Evolutionary conservation across 2,888 invertebrate genomes (phyloP), one percentile per base, ranked within the genome.

Genomic region (Anorthoa munda): DNA sequence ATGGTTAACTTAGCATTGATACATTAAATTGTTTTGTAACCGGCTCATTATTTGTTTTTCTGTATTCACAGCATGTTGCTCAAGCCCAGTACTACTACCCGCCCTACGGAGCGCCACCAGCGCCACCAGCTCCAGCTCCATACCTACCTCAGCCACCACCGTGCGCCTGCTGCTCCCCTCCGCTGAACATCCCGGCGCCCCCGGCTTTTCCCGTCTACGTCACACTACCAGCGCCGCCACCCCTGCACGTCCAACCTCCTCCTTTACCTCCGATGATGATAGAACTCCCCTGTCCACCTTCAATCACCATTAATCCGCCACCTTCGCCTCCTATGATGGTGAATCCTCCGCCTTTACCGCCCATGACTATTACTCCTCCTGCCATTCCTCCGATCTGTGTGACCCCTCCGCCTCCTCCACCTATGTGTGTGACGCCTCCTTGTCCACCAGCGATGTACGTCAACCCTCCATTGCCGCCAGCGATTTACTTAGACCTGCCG

Each of bases 341-440:
- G 1, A 88, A 87, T 31, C 93, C 92, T 46, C 93, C 94, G 1
- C 86, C 92, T 0, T 77, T 90, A 11, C 95, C 88, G 59, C 94
- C 94, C 1, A 84, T 95, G 64, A 93, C 91, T 39, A 84, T 95
- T 7, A 89, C 90, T 2, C 94, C 93, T 0, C 93, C 93, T 1
- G 86, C 88, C 0, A 81, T 89, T 5, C 94, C 95, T 12, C 94
- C 95, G 0, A 87, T 95, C 17, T 92, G 92, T 66, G 90, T 94
- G 0, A 92, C 89, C 31, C 94, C 93, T n/a, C 95, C 95, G 1
- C 91, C 92, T 2, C 79, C 89, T 13, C 93, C 94, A 2, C 94
- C 94, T 0, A 89, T 94, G 87, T 90, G 89, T 51, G 88, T 95
- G 2, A 91, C 90, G 0, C 93, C 94, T 0, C 95, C 95, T 0